Conservation (phyloP, 2,888 invertebrate species). For the Nemotelus nigrinus region DNA sequence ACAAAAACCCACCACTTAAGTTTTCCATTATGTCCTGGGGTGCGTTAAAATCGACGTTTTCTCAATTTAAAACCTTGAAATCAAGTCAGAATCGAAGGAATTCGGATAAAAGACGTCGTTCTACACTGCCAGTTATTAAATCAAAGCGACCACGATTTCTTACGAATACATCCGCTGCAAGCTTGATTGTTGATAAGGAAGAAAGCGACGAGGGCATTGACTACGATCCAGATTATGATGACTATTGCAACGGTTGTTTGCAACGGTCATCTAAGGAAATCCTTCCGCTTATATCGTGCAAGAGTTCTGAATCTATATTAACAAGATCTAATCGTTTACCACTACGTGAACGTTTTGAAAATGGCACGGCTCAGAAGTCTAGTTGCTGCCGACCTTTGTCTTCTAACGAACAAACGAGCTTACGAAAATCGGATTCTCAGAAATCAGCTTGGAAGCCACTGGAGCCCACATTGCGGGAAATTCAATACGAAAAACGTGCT, state of each 20-base stretch:
- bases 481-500: not conserved
- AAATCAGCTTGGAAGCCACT: conserved; percentile 10
- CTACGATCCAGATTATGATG: conserved; percentile 40
- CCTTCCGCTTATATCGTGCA: not conserved
- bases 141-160: not conserved
- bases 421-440: not conserved
- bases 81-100: not conserved
- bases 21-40: conserved; percentile 28
- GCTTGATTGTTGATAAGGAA: not conserved
- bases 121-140: not conserved
- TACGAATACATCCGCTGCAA: not conserved
- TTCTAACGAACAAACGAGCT: no score
- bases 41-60: conserved; percentile 8
- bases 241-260: conserved; percentile 21
- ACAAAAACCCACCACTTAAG: no score
- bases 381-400: no score
- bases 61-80: conserved; percentile 1
- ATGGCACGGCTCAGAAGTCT: not conserved
- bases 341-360: not conserved
- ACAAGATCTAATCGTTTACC: not conserved
- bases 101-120: not conserved
- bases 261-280: conserved; percentile 3
- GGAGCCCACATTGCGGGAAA: conserved; percentile 25
- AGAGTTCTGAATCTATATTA: not conserved
- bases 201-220: conserved; percentile 31